These are phyloP conservation scores for Frieseomelitta varia DNA, from an alignment of 1,140 invertebrate genomes.

Conservation along the genomic window DNA sequence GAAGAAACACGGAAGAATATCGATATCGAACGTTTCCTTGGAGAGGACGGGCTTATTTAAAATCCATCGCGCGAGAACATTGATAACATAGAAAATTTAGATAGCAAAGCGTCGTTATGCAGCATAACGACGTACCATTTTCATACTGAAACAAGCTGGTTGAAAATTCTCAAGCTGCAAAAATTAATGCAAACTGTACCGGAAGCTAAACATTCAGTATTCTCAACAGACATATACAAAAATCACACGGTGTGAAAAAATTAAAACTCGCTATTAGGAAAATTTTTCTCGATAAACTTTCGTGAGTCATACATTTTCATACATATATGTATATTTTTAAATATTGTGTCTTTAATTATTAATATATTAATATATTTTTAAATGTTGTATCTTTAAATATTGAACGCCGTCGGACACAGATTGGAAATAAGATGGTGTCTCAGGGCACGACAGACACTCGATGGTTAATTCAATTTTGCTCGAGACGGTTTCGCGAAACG, in stretches of 20 bases:
- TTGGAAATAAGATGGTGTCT: background rate
- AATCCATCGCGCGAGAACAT: too few species aligned
- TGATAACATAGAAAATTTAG: too few species aligned
- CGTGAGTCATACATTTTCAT: background rate
- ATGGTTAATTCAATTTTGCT: constrained; percentile 2
- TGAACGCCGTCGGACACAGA: background rate
- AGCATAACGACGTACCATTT: too few species aligned
- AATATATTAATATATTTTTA: too few species aligned
- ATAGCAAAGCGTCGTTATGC: too few species aligned
- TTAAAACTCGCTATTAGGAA: background rate
- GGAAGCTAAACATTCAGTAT: background rate
- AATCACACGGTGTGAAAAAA: too few species aligned
- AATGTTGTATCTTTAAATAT: background rate
- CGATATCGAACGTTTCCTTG: too few species aligned
- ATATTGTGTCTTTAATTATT: too few species aligned
- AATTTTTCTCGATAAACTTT: background rate
- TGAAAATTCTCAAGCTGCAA: background rate
- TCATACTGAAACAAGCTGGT: too few species aligned
- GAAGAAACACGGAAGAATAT: too few species aligned
- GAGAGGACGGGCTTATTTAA: too few species aligned
- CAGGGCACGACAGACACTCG: background rate
- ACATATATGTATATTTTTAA: background rate
- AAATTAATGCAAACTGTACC: background rate
- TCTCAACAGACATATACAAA: background rate
- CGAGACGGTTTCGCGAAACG: background rate